Evolutionary conservation across 2,113 vertebrate species (phyloP), one percentile per base, ranked within the genome.

Genomic region (Hippocampus guttulatus): DNA sequence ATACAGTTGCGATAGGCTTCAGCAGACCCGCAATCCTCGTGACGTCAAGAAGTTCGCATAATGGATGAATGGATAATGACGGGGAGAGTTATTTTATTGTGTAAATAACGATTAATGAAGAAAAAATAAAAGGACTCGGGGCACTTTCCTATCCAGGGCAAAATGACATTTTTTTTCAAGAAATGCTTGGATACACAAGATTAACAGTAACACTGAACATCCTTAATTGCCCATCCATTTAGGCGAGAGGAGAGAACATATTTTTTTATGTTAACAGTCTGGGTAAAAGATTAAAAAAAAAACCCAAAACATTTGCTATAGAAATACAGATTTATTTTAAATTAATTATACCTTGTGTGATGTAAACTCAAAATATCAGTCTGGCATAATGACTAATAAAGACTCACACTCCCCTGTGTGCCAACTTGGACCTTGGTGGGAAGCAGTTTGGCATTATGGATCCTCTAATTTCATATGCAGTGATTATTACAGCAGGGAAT

Each of bases 401-500:
- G 18, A 64, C 73, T 71, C 40, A 58, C 45, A 15, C 49, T 57
- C 62, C n/a, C 27, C 15, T 47, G 51, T 30, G 30, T 8, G 49
- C 38, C 58, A 40, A 67, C 23, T 68, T 58, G 69, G 68, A 64
- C 79, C 74, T 69, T 10, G 58, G 79, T 63, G 80, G 75, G 40
- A 70, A 64, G 80, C 78, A 67, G 73, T 77, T 70, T 75, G 70
- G 47, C 58, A 65, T 82, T 87, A 84, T 85, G 81, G 78, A 86
- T 85, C 78, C 64, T 75, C 73, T 85, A 70, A 88, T 89, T 88
- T 89, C 75, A 83, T 85, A 89, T 87, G 84, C 84, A 78, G 83
- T 86, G 85, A 90, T 90, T 88, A 90, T 89, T 89, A 87, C 85
- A 81, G 84, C 60, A 38, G 84, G 86, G 87, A 81, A 84, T 68